phyloP scores from a whole-genome alignment of 2,113 vertebrate species.

The Plectropomus leopardus region DNA sequence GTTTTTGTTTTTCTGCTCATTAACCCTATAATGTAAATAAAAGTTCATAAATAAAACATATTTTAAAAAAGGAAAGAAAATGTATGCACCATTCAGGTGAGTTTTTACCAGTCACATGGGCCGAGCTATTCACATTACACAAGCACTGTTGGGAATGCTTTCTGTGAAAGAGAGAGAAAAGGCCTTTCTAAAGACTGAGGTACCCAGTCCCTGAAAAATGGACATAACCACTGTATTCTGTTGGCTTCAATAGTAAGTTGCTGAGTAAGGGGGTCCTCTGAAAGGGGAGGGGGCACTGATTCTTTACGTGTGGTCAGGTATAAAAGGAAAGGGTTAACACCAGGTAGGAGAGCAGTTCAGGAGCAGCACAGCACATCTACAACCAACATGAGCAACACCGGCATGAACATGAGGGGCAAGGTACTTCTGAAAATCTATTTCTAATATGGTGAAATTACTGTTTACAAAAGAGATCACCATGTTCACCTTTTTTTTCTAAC shows the following conservation, averaged over 20 bases:
- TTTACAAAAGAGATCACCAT: not conserved
- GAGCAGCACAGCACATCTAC: conserved; percentile 40
- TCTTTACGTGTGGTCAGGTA: conserved; percentile 59
- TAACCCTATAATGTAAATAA: too few species aligned
- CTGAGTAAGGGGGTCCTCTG: conserved; percentile 60
- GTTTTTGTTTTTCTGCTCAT: too few species aligned
- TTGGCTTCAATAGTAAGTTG: conserved; percentile 58
- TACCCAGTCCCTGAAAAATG: conserved; percentile 31
- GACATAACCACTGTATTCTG: conserved; percentile 39
- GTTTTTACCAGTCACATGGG: conserved; percentile 26
- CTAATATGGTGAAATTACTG: not conserved
- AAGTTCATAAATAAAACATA: too few species aligned
- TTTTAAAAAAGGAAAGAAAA: too few species aligned
- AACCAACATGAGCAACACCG: conserved; percentile 67
- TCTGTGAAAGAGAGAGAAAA: conserved; percentile 51
- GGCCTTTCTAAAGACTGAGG: conserved; percentile 49
- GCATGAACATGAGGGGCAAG: conserved; percentile 73
- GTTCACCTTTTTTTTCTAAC: not conserved
- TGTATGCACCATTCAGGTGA: too few species aligned
- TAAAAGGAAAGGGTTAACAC: conserved; percentile 75
- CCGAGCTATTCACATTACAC: conserved; percentile 37
- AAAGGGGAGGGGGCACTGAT: conserved; percentile 32
- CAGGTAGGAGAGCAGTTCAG: conserved; percentile 48
- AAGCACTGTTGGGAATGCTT: conserved; percentile 27
- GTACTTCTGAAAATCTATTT: conserved; percentile 31